These are phyloP conservation scores for Lysiphlebus fabarum DNA, from an alignment of 1,140 invertebrate species.

Conservation along the genomic window DNA sequence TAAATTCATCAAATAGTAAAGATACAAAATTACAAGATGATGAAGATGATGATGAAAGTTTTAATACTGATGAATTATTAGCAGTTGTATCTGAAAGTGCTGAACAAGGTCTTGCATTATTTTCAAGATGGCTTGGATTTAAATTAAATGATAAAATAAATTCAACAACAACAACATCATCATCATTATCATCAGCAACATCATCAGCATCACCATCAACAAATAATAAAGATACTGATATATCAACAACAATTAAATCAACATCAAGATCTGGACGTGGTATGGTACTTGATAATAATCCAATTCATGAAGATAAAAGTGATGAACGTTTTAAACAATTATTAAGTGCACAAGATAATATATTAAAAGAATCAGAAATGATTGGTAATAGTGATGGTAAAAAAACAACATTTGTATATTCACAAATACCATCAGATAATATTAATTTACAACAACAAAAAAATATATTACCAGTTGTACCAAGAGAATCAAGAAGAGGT, in stretches of 20 bases:
- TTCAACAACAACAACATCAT: constrained; percentile 29
- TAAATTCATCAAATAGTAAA: constrained; percentile 6
- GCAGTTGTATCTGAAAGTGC: constrained; percentile 57
- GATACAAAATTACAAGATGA: constrained; percentile 32
- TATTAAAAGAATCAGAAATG: constrained; percentile 46
- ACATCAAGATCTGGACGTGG: constrained; percentile 28
- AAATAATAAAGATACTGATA: neutral
- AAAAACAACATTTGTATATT: constrained; percentile 49
- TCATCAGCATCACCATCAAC: constrained; percentile 13
- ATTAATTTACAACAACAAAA: constrained; percentile 3
- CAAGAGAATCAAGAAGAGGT: constrained; percentile 47
- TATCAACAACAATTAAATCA: constrained; percentile 6
- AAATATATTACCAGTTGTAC: constrained; percentile 34
- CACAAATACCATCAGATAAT: constrained; percentile 31
- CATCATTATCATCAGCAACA: constrained; percentile 16
- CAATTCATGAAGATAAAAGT: constrained; percentile 33
- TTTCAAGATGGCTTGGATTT: constrained; percentile 53
- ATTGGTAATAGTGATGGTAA: constrained; percentile 40
- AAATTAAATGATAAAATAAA: constrained; percentile 47
- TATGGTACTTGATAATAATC: constrained; percentile 22
- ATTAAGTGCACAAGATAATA: constrained; percentile 51
- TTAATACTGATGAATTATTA: constrained; percentile 53
- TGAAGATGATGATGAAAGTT: constrained; percentile 38
- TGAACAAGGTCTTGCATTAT: constrained; percentile 56
- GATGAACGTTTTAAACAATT: constrained; percentile 52